These are phyloP conservation scores for Drosophila hydei DNA, from an alignment of 1,140 invertebrate genomes.

Conservation along the genomic window DNA sequence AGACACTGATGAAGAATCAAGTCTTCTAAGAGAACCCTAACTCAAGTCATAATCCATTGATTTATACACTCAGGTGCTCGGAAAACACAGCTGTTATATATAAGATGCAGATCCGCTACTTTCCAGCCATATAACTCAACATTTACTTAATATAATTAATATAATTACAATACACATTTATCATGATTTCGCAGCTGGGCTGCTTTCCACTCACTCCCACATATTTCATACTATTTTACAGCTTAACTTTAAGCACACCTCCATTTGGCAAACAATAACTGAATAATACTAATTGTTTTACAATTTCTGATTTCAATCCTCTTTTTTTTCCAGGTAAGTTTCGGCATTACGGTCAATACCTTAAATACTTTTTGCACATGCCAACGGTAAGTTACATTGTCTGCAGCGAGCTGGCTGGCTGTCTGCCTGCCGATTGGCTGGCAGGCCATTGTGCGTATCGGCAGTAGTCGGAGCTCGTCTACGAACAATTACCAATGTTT, in stretches of 20 bases:
- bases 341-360: conserved; percentile 15
- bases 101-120: too few species aligned
- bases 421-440: conserved; percentile 8
- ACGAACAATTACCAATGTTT: conserved; percentile 46
- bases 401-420: neutral
- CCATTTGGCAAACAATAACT: neutral
- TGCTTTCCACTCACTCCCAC: neutral
- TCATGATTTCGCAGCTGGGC: too few species aligned
- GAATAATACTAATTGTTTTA: conserved; percentile 52
- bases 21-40: too few species aligned
- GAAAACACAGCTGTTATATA: too few species aligned
- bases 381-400: conserved; percentile 45
- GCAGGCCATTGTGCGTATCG: conserved; percentile 12
- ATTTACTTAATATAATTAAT: too few species aligned
- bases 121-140: too few species aligned
- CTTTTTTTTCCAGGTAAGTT: conserved; percentile 61
- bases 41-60: too few species aligned
- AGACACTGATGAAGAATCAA: too few species aligned
- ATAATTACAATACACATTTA: too few species aligned
- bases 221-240: neutral
- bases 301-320: conserved; percentile 17
- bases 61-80: too few species aligned
- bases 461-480: conserved; percentile 13
- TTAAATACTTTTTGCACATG: conserved; percentile 50
- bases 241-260: neutral